These are phyloP conservation scores for Phocoena sinus DNA, from an alignment of 2,113 vertebrate species.

Conservation along the genomic window DNA sequence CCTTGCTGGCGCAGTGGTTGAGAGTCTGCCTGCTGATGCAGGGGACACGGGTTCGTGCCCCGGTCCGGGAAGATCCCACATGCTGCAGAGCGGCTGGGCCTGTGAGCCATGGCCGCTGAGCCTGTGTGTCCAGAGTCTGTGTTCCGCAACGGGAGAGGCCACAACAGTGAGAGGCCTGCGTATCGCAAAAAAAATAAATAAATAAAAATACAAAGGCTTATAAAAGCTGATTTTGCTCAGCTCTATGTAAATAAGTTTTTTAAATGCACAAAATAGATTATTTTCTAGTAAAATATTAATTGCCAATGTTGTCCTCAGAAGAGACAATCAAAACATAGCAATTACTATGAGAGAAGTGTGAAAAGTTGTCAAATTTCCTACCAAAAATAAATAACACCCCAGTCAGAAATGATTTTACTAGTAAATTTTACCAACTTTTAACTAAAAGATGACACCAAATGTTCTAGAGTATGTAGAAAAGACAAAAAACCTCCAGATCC, in stretches of 20 bases:
- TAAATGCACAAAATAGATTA: not conserved
- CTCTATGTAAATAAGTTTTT: not conserved
- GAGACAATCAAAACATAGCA: not conserved
- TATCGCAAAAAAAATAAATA: too few species aligned
- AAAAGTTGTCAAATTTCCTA: not conserved
- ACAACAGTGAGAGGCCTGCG: too few species aligned
- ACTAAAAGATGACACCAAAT: not conserved
- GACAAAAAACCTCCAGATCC: not conserved
- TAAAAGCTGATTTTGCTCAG: constrained; percentile 1
- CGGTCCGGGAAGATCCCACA: too few species aligned
- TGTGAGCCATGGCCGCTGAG: too few species aligned
- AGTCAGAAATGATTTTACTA: not conserved
- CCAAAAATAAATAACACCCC: not conserved
- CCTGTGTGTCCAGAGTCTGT: too few species aligned
- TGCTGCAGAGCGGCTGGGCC: too few species aligned
- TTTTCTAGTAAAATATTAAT: constrained; percentile 14
- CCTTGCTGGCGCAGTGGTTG: too few species aligned
- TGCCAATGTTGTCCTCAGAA: not conserved
- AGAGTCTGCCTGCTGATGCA: too few species aligned
- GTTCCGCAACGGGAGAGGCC: too few species aligned
- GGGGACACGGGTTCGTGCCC: too few species aligned
- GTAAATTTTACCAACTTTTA: not conserved
- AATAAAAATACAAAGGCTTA: not conserved
- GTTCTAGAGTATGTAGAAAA: not conserved
- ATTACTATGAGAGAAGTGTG: not conserved